Percentiles rank a stretch among this genome's conserved stretches.
Evolutionary conservation across 1,140 invertebrate species (phyloP).

Genomic region (Dysdera silvatica): DNA sequence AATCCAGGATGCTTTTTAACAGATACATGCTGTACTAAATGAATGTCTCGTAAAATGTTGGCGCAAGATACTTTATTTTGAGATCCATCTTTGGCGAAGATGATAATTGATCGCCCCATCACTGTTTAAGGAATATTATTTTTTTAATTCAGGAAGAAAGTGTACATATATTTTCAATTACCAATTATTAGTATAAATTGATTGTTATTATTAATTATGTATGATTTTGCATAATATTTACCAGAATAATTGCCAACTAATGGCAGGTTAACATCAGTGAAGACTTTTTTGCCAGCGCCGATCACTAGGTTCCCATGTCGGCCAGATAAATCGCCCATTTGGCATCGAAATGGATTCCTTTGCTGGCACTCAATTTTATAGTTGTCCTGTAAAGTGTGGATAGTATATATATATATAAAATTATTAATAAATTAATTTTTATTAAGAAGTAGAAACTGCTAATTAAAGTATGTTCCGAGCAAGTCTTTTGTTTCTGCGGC

Average conservation of each 20-base stretch:
- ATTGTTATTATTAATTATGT: not conserved
- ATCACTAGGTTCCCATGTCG: slow-evolving; percentile 74
- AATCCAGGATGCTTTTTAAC: slow-evolving; percentile 77
- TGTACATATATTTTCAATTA: not conserved
- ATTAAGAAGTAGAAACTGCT: too few species aligned
- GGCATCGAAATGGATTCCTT: slow-evolving; percentile 78
- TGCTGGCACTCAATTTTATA: slow-evolving; percentile 78
- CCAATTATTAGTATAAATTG: not conserved
- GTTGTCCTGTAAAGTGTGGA: slow-evolving; percentile 57
- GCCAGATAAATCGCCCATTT: slow-evolving; percentile 83
- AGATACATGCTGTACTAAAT: slow-evolving; percentile 83
- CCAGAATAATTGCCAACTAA: slow-evolving; percentile 50
- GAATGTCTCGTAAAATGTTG: slow-evolving; percentile 81
- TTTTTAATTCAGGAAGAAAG: slow-evolving; percentile 5
- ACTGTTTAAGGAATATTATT: slow-evolving; percentile 53
- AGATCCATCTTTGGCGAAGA: slow-evolving; percentile 65
- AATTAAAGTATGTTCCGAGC: too few species aligned
- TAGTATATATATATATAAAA: not conserved
- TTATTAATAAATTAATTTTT: not conserved
- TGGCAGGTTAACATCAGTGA: slow-evolving; percentile 79
- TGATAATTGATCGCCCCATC: slow-evolving; percentile 74
- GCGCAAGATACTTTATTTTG: slow-evolving; percentile 72
- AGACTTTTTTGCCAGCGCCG: slow-evolving; percentile 65
- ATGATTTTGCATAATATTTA: too few species aligned
- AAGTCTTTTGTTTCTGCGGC: too few species aligned